Evolutionary conservation across 2,113 vertebrate genomes (phyloP).

Genomic region (Ochotona princeps): DNA sequence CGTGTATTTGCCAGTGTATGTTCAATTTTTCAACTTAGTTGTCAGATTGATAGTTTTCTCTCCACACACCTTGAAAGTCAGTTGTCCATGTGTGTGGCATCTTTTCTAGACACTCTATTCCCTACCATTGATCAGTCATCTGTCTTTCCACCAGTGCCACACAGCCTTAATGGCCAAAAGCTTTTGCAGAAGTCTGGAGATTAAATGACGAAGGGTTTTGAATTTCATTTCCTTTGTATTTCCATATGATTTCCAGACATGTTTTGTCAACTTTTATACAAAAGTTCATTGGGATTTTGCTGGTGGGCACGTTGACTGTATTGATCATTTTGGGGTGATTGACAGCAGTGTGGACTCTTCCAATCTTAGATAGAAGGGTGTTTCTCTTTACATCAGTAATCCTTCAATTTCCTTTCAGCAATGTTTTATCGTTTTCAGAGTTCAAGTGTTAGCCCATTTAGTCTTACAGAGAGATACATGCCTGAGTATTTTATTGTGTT

Average conservation of each 20-base stretch:
- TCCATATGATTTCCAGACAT: neutral
- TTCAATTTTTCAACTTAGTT: neutral
- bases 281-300: neutral
- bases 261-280: neutral
- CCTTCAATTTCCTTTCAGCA: neutral
- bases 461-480: neutral
- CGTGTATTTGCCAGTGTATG: neutral
- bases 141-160: neutral
- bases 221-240: neutral
- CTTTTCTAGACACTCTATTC: neutral
- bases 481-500: neutral
- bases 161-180: too few relatives aligned
- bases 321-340: neutral
- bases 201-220: neutral
- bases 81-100: neutral
- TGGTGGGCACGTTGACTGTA: neutral
- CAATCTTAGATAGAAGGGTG: neutral
- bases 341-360: neutral
- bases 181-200: too few relatives aligned
- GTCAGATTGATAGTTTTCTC: neutral
- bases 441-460: neutral
- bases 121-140: neutral
- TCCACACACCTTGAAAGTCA: neutral
- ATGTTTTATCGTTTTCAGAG: neutral
- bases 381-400: too few relatives aligned